These are phyloP conservation scores for Bombus sylvicola DNA, from an alignment of 1,140 invertebrate species.

Conservation along the genomic window DNA sequence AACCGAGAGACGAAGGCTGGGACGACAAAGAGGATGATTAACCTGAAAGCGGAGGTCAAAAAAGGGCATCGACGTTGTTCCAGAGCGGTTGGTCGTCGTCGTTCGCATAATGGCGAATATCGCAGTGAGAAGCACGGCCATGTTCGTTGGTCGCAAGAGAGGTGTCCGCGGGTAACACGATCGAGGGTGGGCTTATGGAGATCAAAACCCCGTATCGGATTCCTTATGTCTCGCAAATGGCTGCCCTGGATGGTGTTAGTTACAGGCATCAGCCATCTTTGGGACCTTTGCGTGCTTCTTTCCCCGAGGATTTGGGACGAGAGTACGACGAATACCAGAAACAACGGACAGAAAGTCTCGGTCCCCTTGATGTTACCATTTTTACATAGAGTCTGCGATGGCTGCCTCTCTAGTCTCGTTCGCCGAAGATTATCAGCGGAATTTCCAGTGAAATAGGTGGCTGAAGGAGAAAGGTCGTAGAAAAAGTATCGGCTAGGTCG, in stretches of 20 bases:
- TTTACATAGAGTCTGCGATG: too few species aligned
- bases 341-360: neutral
- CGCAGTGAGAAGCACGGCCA: slow-evolving; percentile 68
- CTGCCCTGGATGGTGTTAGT: slow-evolving; percentile 78
- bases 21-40: slow-evolving; percentile 72
- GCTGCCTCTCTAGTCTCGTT: neutral
- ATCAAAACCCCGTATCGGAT: slow-evolving; percentile 80
- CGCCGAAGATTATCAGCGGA: neutral
- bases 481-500: neutral
- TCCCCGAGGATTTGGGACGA: slow-evolving; percentile 42
- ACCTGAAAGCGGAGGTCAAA: slow-evolving; percentile 63
- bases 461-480: neutral
- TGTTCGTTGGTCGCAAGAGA: slow-evolving; percentile 69
- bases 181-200: slow-evolving; percentile 81
- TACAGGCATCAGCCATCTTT: slow-evolving; percentile 80
- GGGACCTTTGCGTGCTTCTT: slow-evolving; percentile 74
- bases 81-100: slow-evolving; percentile 1
- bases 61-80: slow-evolving; percentile 59
- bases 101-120: slow-evolving; percentile 62
- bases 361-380: too few species aligned
- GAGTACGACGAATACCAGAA: neutral
- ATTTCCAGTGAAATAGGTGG: neutral
- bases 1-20: slow-evolving; percentile 50
- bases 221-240: slow-evolving; percentile 79
- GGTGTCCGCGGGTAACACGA: slow-evolving; percentile 78